Evolutionary conservation across 2,113 vertebrate species (phyloP).

Genomic region (Perca schrenkii): DNA sequence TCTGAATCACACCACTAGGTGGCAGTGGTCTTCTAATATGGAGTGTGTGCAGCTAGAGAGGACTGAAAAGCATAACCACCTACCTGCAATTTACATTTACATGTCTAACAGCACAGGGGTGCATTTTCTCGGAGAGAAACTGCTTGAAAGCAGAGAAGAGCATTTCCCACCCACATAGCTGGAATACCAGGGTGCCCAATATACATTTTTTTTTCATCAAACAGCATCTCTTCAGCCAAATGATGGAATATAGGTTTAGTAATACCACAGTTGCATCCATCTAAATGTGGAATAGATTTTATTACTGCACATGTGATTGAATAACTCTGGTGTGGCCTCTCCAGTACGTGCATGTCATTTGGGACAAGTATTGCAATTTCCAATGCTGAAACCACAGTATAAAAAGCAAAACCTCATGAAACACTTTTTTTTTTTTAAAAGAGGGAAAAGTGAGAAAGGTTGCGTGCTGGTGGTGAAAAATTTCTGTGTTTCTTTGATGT

Average conservation of each 20-base stretch:
- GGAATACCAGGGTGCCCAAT: conserved; percentile 40
- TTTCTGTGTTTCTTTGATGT: conserved; percentile 64
- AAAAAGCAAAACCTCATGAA: conserved; percentile 18
- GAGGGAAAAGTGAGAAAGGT: conserved; percentile 26
- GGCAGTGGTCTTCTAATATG: conserved; percentile 79
- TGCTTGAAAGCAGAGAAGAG: conserved; percentile 61
- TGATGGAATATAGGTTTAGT: conserved; percentile 19
- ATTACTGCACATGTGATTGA: not conserved
- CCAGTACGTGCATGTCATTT: not conserved
- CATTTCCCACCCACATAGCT: conserved; percentile 73
- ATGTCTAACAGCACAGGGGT: conserved; percentile 69
- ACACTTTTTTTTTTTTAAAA: not conserved
- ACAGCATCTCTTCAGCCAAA: conserved; percentile 27
- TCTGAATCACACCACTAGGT: conserved; percentile 70
- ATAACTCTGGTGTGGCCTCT: conserved; percentile 1
- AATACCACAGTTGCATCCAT: conserved; percentile 4
- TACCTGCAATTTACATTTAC: conserved; percentile 77
- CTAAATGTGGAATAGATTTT: not conserved
- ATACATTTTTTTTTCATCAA: conserved; percentile 47
- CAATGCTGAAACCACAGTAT: not conserved
- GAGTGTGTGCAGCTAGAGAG: conserved; percentile 35
- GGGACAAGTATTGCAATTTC: not conserved
- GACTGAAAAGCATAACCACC: conserved; percentile 71
- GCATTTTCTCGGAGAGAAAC: conserved; percentile 59
- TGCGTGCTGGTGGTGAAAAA: conserved; percentile 36